A percentile compares a stretch with the other conserved stretches of the same genome.
These are phyloP conservation scores for Parapsyche elsis DNA, from an alignment of 1,140 invertebrate genomes.

Conservation along the genomic window DNA sequence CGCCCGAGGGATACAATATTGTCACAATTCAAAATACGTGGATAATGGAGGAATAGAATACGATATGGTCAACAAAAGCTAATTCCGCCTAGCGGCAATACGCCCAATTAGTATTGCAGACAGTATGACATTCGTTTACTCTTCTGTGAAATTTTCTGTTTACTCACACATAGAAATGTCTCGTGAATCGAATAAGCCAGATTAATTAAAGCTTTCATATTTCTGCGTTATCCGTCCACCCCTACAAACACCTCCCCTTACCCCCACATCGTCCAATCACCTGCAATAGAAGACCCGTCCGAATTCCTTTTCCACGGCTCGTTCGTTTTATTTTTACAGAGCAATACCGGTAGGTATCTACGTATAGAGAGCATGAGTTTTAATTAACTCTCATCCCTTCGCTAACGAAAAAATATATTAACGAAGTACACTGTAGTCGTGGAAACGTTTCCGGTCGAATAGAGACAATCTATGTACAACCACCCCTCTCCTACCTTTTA, in stretches of 20 bases:
- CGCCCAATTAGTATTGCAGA: too few species aligned
- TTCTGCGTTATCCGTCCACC: background rate
- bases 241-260: background rate
- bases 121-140: too few species aligned
- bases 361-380: conserved; percentile 25
- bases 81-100: too few species aligned
- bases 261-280: background rate
- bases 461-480: background rate
- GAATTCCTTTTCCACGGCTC: conserved; percentile 9
- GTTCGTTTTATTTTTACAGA: conserved; percentile 4
- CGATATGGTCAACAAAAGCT: too few species aligned
- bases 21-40: too few species aligned
- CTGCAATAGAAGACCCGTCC: conserved; percentile 19
- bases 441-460: conserved; percentile 14
- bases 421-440: background rate
- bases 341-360: background rate
- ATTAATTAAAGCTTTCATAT: conserved; percentile 14
- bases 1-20: too few species aligned
- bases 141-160: too few species aligned
- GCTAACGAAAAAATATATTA: conserved; percentile 3
- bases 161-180: too few species aligned
- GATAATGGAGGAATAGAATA: too few species aligned
- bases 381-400: conserved; percentile 40
- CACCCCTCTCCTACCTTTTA: background rate
- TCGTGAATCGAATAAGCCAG: too few species aligned